Conservation (phyloP, 2,888 invertebrate genomes). For the Chaetogeoica ovagalla region DNA sequence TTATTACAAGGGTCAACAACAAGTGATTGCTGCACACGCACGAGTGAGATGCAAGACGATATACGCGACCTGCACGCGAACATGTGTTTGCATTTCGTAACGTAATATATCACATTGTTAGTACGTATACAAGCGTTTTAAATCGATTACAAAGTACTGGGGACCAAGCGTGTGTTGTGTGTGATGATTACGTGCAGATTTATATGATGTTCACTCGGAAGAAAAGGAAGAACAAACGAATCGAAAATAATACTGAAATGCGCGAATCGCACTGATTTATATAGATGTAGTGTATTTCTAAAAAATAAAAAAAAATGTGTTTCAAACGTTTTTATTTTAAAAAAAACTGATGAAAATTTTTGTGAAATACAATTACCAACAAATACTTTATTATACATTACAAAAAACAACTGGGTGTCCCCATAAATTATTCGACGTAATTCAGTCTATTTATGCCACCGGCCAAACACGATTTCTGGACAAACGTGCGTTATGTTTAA, state of each 20-base stretch:
- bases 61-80: neutral
- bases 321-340: too few relatives aligned
- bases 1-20: constrained; percentile 42
- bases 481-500: too few relatives aligned
- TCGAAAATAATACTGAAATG: neutral
- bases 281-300: too few relatives aligned
- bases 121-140: neutral
- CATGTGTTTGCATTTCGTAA: neutral
- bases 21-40: constrained; percentile 1
- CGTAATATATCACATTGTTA: neutral
- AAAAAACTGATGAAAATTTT: too few relatives aligned
- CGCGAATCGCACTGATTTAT: neutral
- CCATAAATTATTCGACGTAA: too few relatives aligned
- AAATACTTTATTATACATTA: too few relatives aligned
- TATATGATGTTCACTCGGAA: neutral
- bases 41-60: too few relatives aligned
- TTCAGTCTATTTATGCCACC: too few relatives aligned
- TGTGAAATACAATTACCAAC: too few relatives aligned
- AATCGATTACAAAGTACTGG: constrained; percentile 8
- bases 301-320: too few relatives aligned
- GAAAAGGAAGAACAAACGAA: neutral
- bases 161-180: neutral
- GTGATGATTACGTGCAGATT: neutral
- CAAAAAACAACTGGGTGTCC: too few relatives aligned
- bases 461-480: too few relatives aligned